Conservation (phyloP, 2,797 vertebrate species). For the Lates japonicus region DNA sequence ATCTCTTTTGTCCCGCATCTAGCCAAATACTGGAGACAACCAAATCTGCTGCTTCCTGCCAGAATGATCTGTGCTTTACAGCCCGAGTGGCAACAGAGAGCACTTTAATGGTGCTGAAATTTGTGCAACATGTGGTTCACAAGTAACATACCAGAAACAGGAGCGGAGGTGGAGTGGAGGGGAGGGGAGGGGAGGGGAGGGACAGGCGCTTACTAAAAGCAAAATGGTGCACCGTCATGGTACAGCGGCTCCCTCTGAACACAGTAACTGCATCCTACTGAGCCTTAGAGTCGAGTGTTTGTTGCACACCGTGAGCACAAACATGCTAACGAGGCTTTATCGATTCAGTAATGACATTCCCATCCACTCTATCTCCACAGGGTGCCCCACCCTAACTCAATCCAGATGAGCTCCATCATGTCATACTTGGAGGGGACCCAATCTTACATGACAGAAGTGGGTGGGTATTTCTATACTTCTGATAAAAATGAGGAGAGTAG, state of each 20-base stretch:
- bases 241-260: conserved; percentile 47
- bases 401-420: conserved; percentile 92
- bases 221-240: conserved; percentile 62
- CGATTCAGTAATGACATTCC: conserved; percentile 88
- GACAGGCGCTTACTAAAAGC: conserved; percentile 24
- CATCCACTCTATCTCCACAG: conserved; percentile 87
- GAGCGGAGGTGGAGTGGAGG: conserved; percentile 22
- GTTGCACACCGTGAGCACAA: conserved; percentile 68
- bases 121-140: conserved; percentile 71
- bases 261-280: conserved; percentile 25
- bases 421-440: conserved; percentile 95
- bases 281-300: conserved; percentile 52
- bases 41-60: conserved; percentile 44
- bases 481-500: conserved; percentile 90
- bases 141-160: conserved; percentile 71
- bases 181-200: no score
- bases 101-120: conserved; percentile 65
- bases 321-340: conserved; percentile 83
- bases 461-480: conserved; percentile 91
- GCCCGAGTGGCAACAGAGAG: conserved; percentile 53
- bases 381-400: conserved; percentile 92
- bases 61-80: conserved; percentile 61
- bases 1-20: conserved; percentile 9
- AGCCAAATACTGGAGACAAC: conserved; percentile 15
- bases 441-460: conserved; percentile 91